These are phyloP conservation scores for Nerophis ophidion DNA, from an alignment of 2,113 vertebrate species.

Conservation along the genomic window DNA sequence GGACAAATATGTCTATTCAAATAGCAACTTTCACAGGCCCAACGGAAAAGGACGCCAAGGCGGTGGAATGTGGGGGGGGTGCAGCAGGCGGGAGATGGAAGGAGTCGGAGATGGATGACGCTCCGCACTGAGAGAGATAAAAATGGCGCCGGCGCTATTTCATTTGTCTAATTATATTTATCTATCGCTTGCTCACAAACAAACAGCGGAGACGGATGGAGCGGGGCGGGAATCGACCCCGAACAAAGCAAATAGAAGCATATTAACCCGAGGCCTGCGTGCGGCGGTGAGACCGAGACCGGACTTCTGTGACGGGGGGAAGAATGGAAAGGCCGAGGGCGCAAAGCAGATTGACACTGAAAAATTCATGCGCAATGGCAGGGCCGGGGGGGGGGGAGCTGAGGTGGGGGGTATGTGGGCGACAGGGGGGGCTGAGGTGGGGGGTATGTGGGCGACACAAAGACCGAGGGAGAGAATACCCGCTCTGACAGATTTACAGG, in stretches of 20 bases:
- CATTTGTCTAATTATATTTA: constrained; percentile 73
- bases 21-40: constrained; percentile 66
- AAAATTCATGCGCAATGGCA: constrained; percentile 73
- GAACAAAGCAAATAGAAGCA: constrained; percentile 17
- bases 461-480: constrained; percentile 47
- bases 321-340: constrained; percentile 55
- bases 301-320: constrained; percentile 37
- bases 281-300: constrained; percentile 2
- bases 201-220: constrained; percentile 64
- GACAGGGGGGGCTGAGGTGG: no score
- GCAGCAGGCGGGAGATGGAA: constrained; percentile 40
- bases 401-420: no score
- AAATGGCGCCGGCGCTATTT: constrained; percentile 53
- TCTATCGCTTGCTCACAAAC: constrained; percentile 58
- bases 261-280: constrained; percentile 36
- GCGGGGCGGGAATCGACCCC: neutral
- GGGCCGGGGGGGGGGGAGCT: constrained; percentile 16
- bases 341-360: constrained; percentile 72
- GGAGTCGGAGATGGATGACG: constrained; percentile 55
- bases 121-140: constrained; percentile 56
- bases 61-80: constrained; percentile 21
- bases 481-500: constrained; percentile 63
- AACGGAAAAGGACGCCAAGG: constrained; percentile 54
- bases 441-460: constrained; percentile 47
- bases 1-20: constrained; percentile 78